Conservation (phyloP, 2,888 invertebrate genomes). For the Griposia aprilina region DNA sequence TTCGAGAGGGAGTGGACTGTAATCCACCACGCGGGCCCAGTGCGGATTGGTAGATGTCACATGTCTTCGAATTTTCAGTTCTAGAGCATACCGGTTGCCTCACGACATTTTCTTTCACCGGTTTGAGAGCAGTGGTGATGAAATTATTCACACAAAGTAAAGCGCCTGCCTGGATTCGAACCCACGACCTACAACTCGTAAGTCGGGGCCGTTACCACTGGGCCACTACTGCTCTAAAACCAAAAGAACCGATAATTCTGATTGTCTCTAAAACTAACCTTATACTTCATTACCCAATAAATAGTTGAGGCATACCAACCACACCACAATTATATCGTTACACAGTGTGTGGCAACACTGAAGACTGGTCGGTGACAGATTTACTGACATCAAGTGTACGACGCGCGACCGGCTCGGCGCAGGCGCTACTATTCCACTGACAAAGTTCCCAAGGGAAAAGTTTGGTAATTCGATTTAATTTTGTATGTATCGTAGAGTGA, state of each 20-base stretch:
- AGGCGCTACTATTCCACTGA: constrained; percentile 25
- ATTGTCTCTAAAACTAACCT: neutral
- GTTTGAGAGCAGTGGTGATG: neutral
- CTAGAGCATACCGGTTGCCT: neutral
- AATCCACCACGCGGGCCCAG: neutral
- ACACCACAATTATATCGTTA: constrained; percentile 19
- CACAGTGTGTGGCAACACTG: constrained; percentile 53
- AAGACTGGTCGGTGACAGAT: constrained; percentile 69
- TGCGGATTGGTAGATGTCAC: neutral
- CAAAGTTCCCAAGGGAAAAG: constrained; percentile 52
- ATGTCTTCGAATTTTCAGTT: neutral
- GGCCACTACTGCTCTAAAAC: neutral
- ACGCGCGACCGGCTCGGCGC: constrained; percentile 12
- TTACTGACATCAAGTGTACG: constrained; percentile 64
- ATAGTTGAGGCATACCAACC: constrained; percentile 39
- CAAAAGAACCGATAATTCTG: neutral
- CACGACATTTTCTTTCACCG: neutral
- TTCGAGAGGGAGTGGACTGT: neutral
- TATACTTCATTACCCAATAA: constrained; percentile 48
- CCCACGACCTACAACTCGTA: neutral
- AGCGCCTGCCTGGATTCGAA: neutral
- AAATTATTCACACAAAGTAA: neutral
- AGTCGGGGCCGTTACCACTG: neutral
- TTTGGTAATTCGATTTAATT: constrained; percentile 42
- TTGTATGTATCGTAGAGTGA: neutral